Conservation (phyloP, 2,888 invertebrate genomes). For the Monopis laevigella region DNA sequence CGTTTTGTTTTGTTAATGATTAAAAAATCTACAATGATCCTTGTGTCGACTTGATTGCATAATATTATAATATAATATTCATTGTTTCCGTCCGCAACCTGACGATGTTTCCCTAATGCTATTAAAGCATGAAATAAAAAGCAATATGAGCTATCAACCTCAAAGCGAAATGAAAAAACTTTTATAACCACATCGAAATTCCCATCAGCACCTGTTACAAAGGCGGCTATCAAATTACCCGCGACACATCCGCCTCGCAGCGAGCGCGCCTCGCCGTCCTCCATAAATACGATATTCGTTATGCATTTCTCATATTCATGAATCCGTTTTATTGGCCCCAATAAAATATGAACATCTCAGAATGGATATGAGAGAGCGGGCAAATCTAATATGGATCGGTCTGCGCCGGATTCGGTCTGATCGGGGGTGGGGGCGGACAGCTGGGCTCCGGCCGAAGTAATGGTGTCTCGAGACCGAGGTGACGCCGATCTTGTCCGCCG, state of each 20-base stretch:
- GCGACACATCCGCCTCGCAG: conserved; percentile 51
- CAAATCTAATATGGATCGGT: conserved; percentile 67
- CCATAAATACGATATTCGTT: conserved; percentile 68
- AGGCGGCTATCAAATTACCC: conserved; percentile 64
- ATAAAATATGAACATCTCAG: conserved; percentile 70
- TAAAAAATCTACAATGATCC: neutral
- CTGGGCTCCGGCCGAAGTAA: conserved; percentile 26
- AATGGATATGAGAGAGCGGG: conserved; percentile 66
- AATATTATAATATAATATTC: conserved; percentile 6
- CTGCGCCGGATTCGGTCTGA: conserved; percentile 57
- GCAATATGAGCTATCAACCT: conserved; percentile 43
- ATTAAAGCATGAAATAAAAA: conserved; percentile 30
- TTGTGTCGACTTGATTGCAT: neutral
- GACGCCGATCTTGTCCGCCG: conserved; percentile 5
- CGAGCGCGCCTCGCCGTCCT: conserved; percentile 39
- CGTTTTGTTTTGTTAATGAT: neutral
- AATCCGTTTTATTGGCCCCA: conserved; percentile 69
- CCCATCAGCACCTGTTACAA: conserved; percentile 67
- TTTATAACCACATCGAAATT: conserved; percentile 59
- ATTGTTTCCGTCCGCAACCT: too few species aligned
- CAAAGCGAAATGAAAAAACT: conserved; percentile 38
- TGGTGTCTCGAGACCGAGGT: conserved; percentile 1
- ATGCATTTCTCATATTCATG: conserved; percentile 69
- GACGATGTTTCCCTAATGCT: conserved; percentile 7
- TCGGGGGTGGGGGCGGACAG: conserved; percentile 35